phyloP scores from a whole-genome alignment of 1,140 invertebrate species.

The Heliconius hermathena region DNA sequence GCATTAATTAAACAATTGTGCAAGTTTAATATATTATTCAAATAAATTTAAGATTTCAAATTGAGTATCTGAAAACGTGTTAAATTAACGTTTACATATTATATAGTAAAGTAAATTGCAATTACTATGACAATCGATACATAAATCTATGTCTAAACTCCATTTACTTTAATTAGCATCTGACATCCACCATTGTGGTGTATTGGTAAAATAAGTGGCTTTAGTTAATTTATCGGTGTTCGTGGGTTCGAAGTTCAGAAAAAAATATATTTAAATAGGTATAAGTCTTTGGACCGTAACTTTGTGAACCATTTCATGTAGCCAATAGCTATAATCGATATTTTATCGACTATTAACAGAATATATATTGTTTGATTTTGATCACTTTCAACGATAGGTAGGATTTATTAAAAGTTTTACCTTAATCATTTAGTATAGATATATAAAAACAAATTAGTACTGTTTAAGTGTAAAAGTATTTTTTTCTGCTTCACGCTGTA shows the following conservation, averaged over 20 bases:
- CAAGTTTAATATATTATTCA: not conserved
- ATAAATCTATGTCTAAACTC: slow-evolving; percentile 9
- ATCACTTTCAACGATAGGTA: no score
- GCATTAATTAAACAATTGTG: not conserved
- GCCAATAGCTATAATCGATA: no score
- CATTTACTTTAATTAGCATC: slow-evolving; percentile 1
- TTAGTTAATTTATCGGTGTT: not conserved
- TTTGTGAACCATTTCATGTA: no score
- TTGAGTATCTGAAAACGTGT: not conserved
- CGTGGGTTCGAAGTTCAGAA: not conserved
- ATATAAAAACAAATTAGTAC: no score
- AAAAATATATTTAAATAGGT: not conserved
- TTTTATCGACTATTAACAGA: no score
- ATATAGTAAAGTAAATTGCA: slow-evolving; percentile 10
- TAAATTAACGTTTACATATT: slow-evolving; percentile 11
- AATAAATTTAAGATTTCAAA: not conserved
- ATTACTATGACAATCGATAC: not conserved
- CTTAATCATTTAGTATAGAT: no score
- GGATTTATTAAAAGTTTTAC: no score
- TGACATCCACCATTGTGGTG: not conserved
- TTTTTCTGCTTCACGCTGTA: no score
- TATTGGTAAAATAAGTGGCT: not conserved
- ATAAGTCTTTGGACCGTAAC: no score
- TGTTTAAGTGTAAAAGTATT: no score
- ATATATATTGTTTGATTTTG: no score